Percentiles rank a stretch among this genome's conserved stretches.
Conservation (phyloP, 2,113 vertebrate genomes). For the human region GRCh38 chr5:172927501-172928000, state of each 20-base stretch:
- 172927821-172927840: neutral
- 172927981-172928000: rapidly evolving
- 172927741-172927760: too few relatives aligned
- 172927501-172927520: rapidly evolving
- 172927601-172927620: too few relatives aligned
- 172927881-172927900: rapidly evolving
- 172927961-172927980: rapidly evolving
- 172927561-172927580: neutral
- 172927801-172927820: too few relatives aligned
- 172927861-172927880: rapidly evolving
- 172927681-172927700: too few relatives aligned
- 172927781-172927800: too few relatives aligned
- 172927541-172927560: rapidly evolving
- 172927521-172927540: neutral
- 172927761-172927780: too few relatives aligned
- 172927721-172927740: too few relatives aligned
- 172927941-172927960: rapidly evolving
- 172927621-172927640: too few relatives aligned
- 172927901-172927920: neutral
- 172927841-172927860: neutral
- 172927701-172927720: too few relatives aligned
- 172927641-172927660: too few relatives aligned
- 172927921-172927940: neutral
- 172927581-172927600: too few relatives aligned
- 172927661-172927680: too few relatives aligned